Evolutionary conservation across 2,888 invertebrate species (phyloP).

Genomic region (Heliothis peltigera): DNA sequence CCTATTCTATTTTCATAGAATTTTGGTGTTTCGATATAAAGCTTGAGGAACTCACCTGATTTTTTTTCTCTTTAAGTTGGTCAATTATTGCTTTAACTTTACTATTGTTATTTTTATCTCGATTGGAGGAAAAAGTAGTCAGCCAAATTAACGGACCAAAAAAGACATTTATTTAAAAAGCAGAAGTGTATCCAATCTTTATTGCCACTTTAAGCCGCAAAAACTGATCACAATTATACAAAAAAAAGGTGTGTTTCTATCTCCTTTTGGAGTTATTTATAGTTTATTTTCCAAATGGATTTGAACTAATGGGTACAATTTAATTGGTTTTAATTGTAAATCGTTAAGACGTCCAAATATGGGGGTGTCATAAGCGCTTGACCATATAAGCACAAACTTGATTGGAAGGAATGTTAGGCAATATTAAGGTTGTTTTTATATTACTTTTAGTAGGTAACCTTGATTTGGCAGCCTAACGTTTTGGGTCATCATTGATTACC

Average conservation of each 20-base stretch:
- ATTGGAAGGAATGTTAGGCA: not conserved
- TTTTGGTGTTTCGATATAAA: too few relatives aligned
- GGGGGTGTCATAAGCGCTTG: conserved; percentile 21
- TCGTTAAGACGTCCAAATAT: conserved; percentile 43
- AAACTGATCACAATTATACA: conserved; percentile 38
- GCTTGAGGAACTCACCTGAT: too few relatives aligned
- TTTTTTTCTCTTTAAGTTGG: too few relatives aligned
- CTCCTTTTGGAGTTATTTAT: conserved; percentile 50
- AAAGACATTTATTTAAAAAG: conserved; percentile 25
- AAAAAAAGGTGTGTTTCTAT: conserved; percentile 38
- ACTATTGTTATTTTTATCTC: not conserved
- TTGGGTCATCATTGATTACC: too few relatives aligned
- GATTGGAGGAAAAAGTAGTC: conserved; percentile 4
- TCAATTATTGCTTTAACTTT: not conserved
- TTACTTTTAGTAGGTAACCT: not conserved
- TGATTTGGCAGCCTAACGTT: not conserved
- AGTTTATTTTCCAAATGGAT: conserved; percentile 28
- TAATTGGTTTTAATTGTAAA: conserved; percentile 32
- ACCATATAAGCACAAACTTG: conserved; percentile 6
- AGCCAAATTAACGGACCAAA: conserved; percentile 36
- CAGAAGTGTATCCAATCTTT: conserved; percentile 53
- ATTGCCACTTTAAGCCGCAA: conserved; percentile 49
- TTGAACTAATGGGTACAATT: conserved; percentile 40
- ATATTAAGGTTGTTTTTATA: conserved; percentile 3
- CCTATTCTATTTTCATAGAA: too few relatives aligned